These are phyloP conservation scores for Ophion slaviceki DNA, from an alignment of 2,888 invertebrate species.

Conservation along the genomic window DNA sequence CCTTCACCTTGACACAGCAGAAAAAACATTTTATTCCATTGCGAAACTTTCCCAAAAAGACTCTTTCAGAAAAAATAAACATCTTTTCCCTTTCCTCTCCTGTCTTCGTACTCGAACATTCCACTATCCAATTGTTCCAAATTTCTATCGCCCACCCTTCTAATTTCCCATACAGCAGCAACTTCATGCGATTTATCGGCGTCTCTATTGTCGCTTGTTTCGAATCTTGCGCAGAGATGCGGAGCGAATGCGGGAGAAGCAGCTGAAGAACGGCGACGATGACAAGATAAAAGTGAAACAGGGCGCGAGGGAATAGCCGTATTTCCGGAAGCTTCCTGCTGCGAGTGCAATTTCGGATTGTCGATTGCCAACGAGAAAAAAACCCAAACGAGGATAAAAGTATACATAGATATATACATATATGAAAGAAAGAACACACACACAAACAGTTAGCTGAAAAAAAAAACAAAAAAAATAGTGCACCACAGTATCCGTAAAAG, in stretches of 20 bases:
- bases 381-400: neutral
- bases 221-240: slow-evolving; percentile 88
- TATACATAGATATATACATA: slow-evolving; percentile 8
- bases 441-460: slow-evolving; percentile 28
- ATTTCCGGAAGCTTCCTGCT: slow-evolving; percentile 26
- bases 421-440: slow-evolving; percentile 34
- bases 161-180: neutral
- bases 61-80: neutral
- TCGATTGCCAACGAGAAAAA: slow-evolving; percentile 26
- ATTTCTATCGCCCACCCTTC: neutral
- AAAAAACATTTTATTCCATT: neutral
- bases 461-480: slow-evolving; percentile 32
- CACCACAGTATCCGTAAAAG: slow-evolving; percentile 18
- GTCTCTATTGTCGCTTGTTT: neutral
- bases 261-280: slow-evolving; percentile 90
- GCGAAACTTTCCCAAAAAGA: slow-evolving; percentile 31
- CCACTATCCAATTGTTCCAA: neutral
- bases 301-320: slow-evolving; percentile 70
- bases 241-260: slow-evolving; percentile 94
- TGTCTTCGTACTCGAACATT: too few species aligned
- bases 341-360: slow-evolving; percentile 46
- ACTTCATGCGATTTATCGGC: neutral
- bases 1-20: neutral
- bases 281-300: slow-evolving; percentile 74
- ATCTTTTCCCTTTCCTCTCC: neutral